Evolutionary conservation across 2,113 vertebrate species (phyloP).

Genomic region (Symphodus melops): DNA sequence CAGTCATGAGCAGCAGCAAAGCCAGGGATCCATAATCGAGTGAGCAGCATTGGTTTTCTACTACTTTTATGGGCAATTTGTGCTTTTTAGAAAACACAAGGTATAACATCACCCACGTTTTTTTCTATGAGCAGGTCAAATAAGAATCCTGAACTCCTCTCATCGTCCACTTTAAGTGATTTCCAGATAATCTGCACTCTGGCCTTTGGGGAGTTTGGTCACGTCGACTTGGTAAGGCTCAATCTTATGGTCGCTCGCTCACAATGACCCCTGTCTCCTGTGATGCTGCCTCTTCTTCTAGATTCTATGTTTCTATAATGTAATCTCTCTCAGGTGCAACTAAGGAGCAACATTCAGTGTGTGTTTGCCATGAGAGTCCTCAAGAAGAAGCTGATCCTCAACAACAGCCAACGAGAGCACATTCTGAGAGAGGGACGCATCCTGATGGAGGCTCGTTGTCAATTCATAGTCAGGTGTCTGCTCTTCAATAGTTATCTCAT

Average conservation of each 20-base stretch:
- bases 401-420: constrained; percentile 64
- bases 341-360: constrained; percentile 65
- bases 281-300: not conserved
- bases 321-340: constrained; percentile 71
- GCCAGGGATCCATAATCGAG: constrained; percentile 50
- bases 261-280: not conserved
- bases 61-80: not conserved
- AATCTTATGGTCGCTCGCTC: constrained; percentile 17
- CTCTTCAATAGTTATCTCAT: not conserved
- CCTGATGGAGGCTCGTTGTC: constrained; percentile 71
- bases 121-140: constrained; percentile 58
- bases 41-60: constrained; percentile 46
- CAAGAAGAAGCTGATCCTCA: constrained; percentile 70
- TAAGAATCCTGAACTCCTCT: constrained; percentile 51
- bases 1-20: constrained; percentile 39
- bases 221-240: constrained; percentile 78
- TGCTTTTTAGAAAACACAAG: not conserved
- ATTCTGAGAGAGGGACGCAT: constrained; percentile 73
- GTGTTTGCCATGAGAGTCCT: constrained; percentile 80
- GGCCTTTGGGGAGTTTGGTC: constrained; percentile 76
- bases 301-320: constrained; percentile 57
- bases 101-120: constrained; percentile 11
- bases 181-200: constrained; percentile 76
- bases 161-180: constrained; percentile 69
- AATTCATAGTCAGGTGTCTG: constrained; percentile 80